Evolutionary conservation across 2,888 invertebrate species (phyloP).

Genomic region (Drosophila prostipennis): DNA sequence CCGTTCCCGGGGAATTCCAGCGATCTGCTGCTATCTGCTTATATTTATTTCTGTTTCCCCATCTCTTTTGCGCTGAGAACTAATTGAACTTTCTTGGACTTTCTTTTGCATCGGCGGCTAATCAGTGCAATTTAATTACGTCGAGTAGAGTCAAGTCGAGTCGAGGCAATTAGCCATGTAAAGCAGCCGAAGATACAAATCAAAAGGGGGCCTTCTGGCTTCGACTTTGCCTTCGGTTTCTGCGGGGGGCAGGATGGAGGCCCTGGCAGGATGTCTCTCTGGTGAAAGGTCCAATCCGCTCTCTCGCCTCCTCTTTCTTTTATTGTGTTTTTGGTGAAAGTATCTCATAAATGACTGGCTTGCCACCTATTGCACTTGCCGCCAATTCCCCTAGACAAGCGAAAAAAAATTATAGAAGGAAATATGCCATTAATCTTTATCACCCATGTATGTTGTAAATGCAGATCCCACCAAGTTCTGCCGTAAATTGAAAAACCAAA

Average conservation of each 20-base stretch:
- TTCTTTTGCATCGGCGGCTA: constrained; percentile 48
- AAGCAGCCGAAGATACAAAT: constrained; percentile 57
- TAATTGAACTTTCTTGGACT: constrained; percentile 70
- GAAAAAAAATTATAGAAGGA: neutral
- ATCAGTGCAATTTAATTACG: constrained; percentile 77
- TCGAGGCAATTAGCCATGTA: constrained; percentile 75
- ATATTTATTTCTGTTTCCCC: too few relatives aligned
- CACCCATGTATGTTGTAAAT: neutral
- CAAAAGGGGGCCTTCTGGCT: constrained; percentile 11
- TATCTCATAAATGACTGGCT: constrained; percentile 70
- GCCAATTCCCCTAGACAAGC: constrained; percentile 12
- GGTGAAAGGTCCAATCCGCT: constrained; percentile 50
- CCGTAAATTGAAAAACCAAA: neutral
- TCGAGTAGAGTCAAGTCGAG: constrained; percentile 36
- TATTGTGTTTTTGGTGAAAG: constrained; percentile 70
- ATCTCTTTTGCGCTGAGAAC: constrained; percentile 33
- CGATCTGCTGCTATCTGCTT: too few relatives aligned
- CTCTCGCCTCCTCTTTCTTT: constrained; percentile 35
- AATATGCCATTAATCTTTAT: neutral
- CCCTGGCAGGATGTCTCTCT: constrained; percentile 29
- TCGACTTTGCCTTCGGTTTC: neutral
- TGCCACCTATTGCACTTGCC: constrained; percentile 38
- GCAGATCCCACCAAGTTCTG: neutral
- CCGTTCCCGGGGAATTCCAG: neutral
- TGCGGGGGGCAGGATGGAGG: neutral